A percentile compares a stretch with the other conserved stretches of the same genome.
Conservation (phyloP, 2,888 invertebrate genomes). For the Euzetes globulus region DNA sequence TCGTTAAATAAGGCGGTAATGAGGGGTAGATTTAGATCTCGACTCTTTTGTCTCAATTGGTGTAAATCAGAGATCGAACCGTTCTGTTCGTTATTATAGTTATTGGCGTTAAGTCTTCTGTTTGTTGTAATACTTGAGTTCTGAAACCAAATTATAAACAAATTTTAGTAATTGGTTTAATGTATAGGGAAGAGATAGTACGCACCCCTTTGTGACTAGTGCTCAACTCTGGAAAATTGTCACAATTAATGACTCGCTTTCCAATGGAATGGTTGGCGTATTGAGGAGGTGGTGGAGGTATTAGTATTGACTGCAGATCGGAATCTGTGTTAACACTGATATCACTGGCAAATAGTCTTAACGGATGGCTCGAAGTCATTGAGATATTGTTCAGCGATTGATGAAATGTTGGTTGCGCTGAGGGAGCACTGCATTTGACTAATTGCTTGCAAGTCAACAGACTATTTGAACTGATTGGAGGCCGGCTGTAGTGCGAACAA, state of each 20-base stretch:
- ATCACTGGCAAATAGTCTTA: constrained; percentile 10
- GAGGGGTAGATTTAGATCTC: constrained; percentile 78
- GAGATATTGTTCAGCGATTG: constrained; percentile 10
- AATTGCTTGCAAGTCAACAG: not conserved
- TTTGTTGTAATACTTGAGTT: not conserved
- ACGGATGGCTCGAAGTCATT: constrained; percentile 1
- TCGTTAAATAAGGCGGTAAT: constrained; percentile 91
- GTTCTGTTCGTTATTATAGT: not conserved
- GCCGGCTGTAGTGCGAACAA: not conserved
- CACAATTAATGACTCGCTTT: not conserved
- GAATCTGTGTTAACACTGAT: constrained; percentile 6
- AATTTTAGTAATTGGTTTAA: not conserved
- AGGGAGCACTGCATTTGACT: not conserved
- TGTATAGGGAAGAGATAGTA: not conserved
- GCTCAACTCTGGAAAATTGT: not conserved
- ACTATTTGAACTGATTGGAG: not conserved
- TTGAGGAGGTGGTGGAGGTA: constrained; percentile 7
- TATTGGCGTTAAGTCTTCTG: not conserved
- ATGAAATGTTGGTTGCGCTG: constrained; percentile 1
- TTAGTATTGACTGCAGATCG: not conserved
- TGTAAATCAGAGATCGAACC: constrained; percentile 59
- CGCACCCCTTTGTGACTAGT: constrained; percentile 13
- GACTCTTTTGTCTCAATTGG: constrained; percentile 75
- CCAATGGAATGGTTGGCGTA: not conserved
- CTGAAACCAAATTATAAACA: not conserved